A percentile compares a stretch with the other conserved stretches of the same genome.
phyloP scores from a whole-genome alignment of 2,113 vertebrate species.

The Caranx melampygus region DNA sequence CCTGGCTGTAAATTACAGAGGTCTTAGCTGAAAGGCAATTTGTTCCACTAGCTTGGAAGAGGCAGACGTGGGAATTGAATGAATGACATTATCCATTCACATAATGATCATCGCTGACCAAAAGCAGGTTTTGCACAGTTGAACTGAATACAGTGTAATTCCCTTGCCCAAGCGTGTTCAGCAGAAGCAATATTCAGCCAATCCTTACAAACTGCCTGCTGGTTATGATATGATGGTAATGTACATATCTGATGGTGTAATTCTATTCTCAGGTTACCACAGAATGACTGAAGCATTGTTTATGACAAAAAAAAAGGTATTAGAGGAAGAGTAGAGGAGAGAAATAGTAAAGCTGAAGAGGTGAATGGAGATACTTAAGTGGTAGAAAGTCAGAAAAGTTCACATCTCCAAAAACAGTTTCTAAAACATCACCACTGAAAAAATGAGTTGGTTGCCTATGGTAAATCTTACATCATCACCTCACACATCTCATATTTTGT shows the following conservation, averaged over 20 bases:
- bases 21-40: slow-evolving; percentile 51
- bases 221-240: background rate
- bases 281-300: background rate
- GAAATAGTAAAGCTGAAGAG: background rate
- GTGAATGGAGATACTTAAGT: background rate
- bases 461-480: slow-evolving; percentile 71
- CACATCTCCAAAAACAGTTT: slow-evolving; percentile 41
- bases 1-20: slow-evolving; percentile 33
- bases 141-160: background rate
- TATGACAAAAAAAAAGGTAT: background rate
- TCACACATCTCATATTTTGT: slow-evolving; percentile 43
- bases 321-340: background rate
- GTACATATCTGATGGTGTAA: background rate
- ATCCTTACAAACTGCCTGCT: background rate
- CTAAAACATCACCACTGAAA: slow-evolving; percentile 45
- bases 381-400: slow-evolving; percentile 32
- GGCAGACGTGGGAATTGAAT: slow-evolving; percentile 47
- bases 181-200: background rate
- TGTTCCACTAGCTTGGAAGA: slow-evolving; percentile 43
- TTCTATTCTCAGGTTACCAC: background rate
- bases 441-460: slow-evolving; percentile 48
- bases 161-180: background rate
- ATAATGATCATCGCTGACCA: slow-evolving; percentile 46
- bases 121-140: slow-evolving; percentile 2
- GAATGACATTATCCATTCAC: slow-evolving; percentile 37